A percentile compares a stretch with the other conserved stretches of the same genome.
phyloP scores from a whole-genome alignment of 2,888 invertebrate species.

The Loripinus fragilis region DNA sequence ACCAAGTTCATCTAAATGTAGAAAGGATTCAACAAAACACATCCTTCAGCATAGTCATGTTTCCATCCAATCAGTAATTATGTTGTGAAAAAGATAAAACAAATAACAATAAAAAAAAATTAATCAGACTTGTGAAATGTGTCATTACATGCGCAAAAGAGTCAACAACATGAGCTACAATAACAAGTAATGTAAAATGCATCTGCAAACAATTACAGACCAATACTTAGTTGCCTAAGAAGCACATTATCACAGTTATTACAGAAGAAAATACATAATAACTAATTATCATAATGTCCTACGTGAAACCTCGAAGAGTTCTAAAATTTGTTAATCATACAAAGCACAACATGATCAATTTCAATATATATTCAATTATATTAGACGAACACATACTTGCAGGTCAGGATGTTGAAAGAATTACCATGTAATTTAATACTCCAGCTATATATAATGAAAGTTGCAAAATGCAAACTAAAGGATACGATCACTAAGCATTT shows the following conservation, averaged over 20 bases:
- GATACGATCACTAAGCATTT: background rate
- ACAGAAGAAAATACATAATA: conserved; percentile 36
- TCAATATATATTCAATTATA: conserved; percentile 18
- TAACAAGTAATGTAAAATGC: background rate
- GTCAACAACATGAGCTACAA: conserved; percentile 28
- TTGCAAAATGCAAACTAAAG: background rate
- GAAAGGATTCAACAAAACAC: background rate
- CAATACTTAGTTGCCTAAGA: conserved; percentile 39
- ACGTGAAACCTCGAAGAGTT: conserved; percentile 2
- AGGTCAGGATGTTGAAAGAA: conserved; percentile 38
- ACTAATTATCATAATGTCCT: conserved; percentile 4
- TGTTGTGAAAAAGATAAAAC: conserved; percentile 38
- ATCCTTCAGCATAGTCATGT: background rate
- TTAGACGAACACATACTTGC: conserved; percentile 30
- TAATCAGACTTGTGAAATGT: conserved; percentile 34
- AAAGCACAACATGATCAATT: conserved; percentile 25
- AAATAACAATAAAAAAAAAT: conserved; percentile 29
- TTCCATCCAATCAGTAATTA: conserved; percentile 34
- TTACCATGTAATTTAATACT: conserved; percentile 43
- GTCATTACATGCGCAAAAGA: conserved; percentile 37
- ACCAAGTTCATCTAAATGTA: too few relatives aligned
- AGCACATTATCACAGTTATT: conserved; percentile 32
- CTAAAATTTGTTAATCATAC: background rate
- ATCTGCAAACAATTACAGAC: conserved; percentile 23
- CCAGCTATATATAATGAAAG: background rate